These are phyloP conservation scores for Myzus persicae DNA, from an alignment of 1,140 invertebrate genomes.

Conservation along the genomic window DNA sequence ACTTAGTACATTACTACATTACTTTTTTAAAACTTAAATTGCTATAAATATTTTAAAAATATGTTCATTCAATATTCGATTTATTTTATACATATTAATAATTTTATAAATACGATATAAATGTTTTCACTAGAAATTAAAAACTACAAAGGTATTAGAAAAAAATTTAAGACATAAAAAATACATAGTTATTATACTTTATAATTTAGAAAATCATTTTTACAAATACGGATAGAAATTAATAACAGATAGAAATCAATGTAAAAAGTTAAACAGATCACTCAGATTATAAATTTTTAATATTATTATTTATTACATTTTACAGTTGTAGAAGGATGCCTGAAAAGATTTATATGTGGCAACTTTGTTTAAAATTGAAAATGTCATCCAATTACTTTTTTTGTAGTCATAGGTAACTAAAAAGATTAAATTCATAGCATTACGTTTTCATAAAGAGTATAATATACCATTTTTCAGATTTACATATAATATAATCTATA, in stretches of 20 bases:
- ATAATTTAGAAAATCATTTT: too few species aligned
- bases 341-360: background rate
- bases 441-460: background rate
- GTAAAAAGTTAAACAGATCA: background rate
- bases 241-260: background rate
- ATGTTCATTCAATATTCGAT: background rate
- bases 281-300: background rate
- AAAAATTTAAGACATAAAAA: background rate
- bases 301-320: background rate
- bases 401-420: background rate
- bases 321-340: background rate
- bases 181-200: too few species aligned
- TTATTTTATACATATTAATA: background rate
- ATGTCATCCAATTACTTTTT: background rate
- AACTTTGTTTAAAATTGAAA: background rate
- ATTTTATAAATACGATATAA: background rate
- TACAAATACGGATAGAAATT: too few species aligned
- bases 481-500: too few species aligned
- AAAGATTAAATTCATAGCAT: background rate
- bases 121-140: background rate
- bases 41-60: background rate
- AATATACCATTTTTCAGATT: background rate
- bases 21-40: background rate
- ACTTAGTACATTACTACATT: background rate
- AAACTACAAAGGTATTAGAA: background rate